Evolutionary conservation across 2,888 invertebrate genomes (phyloP).

Genomic region (Barypeithes pellucidus): DNA sequence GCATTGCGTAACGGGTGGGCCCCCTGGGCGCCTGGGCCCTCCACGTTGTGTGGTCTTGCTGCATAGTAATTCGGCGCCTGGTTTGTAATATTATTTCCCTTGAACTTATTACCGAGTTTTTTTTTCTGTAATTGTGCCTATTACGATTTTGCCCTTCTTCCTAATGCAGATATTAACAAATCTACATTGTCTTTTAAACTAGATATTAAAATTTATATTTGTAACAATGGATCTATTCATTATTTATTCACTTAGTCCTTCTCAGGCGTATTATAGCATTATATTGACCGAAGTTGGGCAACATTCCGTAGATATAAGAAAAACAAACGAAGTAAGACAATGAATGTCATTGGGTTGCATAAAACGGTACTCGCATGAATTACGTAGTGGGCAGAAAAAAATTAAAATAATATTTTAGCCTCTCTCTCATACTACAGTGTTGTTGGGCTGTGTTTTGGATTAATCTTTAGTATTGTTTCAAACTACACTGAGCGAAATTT

Average conservation of each 20-base stretch:
- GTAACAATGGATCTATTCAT: constrained; percentile 32
- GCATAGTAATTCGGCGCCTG: no score
- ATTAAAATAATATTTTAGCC: no score
- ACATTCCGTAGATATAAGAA: constrained; percentile 15
- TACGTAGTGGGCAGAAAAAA: no score
- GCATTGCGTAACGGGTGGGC: no score
- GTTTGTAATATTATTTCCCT: no score
- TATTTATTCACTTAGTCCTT: constrained; percentile 19
- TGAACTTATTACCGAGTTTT: no score
- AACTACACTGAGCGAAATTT: no score
- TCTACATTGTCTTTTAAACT: constrained; percentile 25
- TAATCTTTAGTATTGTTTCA: no score
- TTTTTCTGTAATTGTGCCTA: not conserved
- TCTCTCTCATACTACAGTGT: no score
- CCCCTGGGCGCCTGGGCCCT: no score
- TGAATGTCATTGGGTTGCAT: constrained; percentile 12
- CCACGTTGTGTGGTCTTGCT: no score
- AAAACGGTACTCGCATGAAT: not conserved
- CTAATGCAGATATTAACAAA: constrained; percentile 10
- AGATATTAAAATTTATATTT: constrained; percentile 24
- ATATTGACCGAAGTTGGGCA: constrained; percentile 17
- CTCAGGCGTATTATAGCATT: constrained; percentile 30
- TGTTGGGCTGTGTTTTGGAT: no score
- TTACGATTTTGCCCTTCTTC: not conserved
- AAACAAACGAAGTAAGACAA: constrained; percentile 30